Base-by-base conservation (phyloP, 2,113 vertebrate genomes). In the Benitochromis conjunctus region DNA sequence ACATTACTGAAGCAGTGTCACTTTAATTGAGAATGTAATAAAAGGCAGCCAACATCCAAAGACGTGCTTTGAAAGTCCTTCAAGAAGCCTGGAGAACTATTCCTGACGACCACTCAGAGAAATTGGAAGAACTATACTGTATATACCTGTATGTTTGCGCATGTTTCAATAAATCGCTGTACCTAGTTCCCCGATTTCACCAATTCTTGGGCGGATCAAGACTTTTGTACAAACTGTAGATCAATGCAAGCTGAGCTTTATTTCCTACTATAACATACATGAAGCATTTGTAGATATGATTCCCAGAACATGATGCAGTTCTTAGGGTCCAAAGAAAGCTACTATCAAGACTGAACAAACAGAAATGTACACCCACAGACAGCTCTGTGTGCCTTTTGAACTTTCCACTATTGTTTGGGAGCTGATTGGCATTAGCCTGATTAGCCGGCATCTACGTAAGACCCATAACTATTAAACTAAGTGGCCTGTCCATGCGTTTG, bases 381-480 rank as follows among this genome's bases (percentile, higher is more conserved):
- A 12, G 13, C n/a, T 57, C 31, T n/a, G 56, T 80, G 76, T 88
- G 54, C 10, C 79, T 71, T 64, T 24, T 60, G 48, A 56, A 80
- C 24, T 48, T 82, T 77, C 62, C 60, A 78, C 34, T 71, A n/a
- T 48, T 7, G 26, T 76, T 76, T 29, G 88, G 34, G 10, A 81
- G 77, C 55, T 79, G 38, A 82, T 43, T 5, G 13, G 84, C 88
- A 92, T 93, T 93, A 92, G 78, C 41, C 66, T 91, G 84, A 93
- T 91, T 88, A 91, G 66, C 24, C n/a, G 4, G 80, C n/a, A 31
- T 87, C 85, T 83, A 80, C 26, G 14, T 43, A 84, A 81, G 62
- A 74, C 84, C 55, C 83, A 84, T 14, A 83, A 86, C 86, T 89
- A 87, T 92, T 82, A 88, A 55, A 60, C 90, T 92, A 90, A 94